Conservation (phyloP, 1,140 invertebrate genomes). For the Diplogasteroides magnus region DNA sequence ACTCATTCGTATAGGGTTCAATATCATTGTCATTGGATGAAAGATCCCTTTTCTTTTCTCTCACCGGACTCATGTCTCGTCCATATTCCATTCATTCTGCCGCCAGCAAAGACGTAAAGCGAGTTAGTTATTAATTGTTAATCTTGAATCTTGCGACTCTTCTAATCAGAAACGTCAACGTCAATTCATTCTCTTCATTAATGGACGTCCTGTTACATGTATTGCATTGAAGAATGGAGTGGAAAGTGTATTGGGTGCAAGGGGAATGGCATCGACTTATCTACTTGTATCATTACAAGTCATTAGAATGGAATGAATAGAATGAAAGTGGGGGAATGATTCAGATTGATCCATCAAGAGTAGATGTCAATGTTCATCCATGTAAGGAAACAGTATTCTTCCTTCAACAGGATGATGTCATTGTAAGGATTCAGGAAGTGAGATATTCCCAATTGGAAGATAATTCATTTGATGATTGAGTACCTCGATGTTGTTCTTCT, state of each 20-base stretch:
- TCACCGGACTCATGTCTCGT: neutral
- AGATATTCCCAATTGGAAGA: too few relatives aligned
- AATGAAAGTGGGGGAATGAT: neutral
- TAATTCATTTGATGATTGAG: too few relatives aligned
- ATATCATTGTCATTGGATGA: too few relatives aligned
- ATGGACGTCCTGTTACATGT: conserved; percentile 38
- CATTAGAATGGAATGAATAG: neutral
- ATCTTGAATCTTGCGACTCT: conserved; percentile 3
- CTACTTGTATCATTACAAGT: conserved; percentile 31
- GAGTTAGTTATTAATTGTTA: neutral
- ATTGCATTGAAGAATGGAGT: conserved; percentile 33
- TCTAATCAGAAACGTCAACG: conserved; percentile 27
- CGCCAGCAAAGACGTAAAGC: neutral
- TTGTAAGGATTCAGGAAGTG: conserved; percentile 42
- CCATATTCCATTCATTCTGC: neutral
- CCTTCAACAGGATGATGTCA: conserved; percentile 40
- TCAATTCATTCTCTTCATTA: conserved; percentile 43
- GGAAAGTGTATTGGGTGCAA: conserved; percentile 32
- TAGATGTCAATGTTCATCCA: conserved; percentile 48
- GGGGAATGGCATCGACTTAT: conserved; percentile 33
- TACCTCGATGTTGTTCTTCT: too few relatives aligned
- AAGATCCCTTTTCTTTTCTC: too few relatives aligned
- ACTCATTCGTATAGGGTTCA: too few relatives aligned
- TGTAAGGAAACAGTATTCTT: conserved; percentile 41
- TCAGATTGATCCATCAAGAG: conserved; percentile 34